Percentiles rank a stretch among this genome's conserved stretches.
Conservation (phyloP, 2,113 vertebrate genomes). For the rabbit (Oryctolagus cuniculus) region DNA sequence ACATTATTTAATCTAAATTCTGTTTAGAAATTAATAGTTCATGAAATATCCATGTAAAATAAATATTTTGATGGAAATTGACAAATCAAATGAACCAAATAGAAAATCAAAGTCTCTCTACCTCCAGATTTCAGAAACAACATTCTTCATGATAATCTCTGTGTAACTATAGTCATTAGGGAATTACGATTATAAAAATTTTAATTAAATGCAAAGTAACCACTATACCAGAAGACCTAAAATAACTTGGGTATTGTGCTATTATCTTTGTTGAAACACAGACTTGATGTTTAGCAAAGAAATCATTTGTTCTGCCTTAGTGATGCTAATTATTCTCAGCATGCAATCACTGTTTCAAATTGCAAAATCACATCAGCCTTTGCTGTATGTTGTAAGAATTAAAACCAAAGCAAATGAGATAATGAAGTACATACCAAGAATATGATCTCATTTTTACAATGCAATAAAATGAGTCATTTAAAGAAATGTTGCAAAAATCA, state of each 20-base stretch:
- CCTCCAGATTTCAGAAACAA: conserved; percentile 40
- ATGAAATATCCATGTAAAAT: neutral
- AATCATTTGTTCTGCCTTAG: conserved; percentile 83
- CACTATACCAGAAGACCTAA: conserved; percentile 63
- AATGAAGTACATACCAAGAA: conserved; percentile 85
- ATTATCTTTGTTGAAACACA: conserved; percentile 80
- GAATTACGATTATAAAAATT: conserved; percentile 74
- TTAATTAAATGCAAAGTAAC: conserved; percentile 82
- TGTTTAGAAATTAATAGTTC: conserved; percentile 39
- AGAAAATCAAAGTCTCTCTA: neutral
- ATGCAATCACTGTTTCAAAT: conserved; percentile 82
- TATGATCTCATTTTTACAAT: conserved; percentile 82
- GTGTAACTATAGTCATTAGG: conserved; percentile 60
- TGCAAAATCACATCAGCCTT: conserved; percentile 83
- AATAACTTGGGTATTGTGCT: conserved; percentile 65
- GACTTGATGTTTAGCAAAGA: conserved; percentile 78
- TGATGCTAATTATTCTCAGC: conserved; percentile 87
- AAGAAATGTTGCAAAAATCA: conserved; percentile 81
- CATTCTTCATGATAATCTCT: conserved; percentile 53
- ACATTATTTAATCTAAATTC: conserved; percentile 33
- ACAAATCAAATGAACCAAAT: neutral
- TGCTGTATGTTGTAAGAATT: conserved; percentile 84
- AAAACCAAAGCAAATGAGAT: conserved; percentile 88
- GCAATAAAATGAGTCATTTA: conserved; percentile 82
- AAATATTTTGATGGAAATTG: conserved; percentile 41